Percentiles rank a stretch among this genome's conserved stretches.
Conservation (phyloP, 2,113 vertebrate species). For the Chamaetylas fuelleborni region DNA sequence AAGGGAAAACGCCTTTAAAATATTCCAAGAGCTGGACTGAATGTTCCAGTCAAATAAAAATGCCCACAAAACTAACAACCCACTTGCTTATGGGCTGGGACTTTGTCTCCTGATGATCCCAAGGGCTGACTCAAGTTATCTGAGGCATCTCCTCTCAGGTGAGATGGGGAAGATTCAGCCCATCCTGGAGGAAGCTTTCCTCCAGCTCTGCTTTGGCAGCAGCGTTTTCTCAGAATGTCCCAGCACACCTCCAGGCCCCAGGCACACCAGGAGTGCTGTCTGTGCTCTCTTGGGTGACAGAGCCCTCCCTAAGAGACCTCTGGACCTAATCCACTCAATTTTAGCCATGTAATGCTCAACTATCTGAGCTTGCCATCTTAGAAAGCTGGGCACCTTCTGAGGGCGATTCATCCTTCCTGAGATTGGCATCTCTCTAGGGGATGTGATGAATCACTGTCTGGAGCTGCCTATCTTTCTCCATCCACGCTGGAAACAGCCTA, state of each 20-base stretch:
- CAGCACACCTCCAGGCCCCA: neutral
- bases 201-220: neutral
- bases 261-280: neutral
- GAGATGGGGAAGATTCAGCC: neutral
- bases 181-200: neutral
- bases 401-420: conserved; percentile 50
- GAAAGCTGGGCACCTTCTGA: conserved; percentile 20
- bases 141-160: neutral
- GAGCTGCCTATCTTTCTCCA: conserved; percentile 37
- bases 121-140: neutral
- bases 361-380: conserved; percentile 4
- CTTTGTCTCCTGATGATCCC: neutral
- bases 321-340: neutral
- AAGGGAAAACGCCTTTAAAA: neutral
- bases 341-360: neutral
- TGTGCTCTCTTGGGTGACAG: neutral
- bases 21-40: neutral
- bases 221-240: neutral
- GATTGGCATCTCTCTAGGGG: conserved; percentile 46
- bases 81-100: neutral
- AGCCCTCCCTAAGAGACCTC: neutral
- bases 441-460: conserved; percentile 64
- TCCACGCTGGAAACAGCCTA: conserved; percentile 22
- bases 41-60: neutral
- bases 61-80: neutral